Evolutionary conservation across 2,888 invertebrate genomes (phyloP).

Genomic region (Ichneumoninae sp.): DNA sequence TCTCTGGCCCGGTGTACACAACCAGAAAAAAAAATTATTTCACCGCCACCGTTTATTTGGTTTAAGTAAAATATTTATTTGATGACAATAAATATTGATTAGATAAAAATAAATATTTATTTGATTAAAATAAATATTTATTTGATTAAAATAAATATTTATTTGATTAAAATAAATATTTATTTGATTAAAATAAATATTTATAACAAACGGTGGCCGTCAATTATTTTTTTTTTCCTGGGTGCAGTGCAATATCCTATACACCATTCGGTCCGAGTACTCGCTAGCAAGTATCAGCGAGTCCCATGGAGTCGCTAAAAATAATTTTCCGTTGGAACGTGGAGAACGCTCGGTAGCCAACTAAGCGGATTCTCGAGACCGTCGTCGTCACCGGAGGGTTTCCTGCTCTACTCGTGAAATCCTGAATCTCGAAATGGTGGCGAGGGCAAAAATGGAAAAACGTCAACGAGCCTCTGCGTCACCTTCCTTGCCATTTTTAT

Average conservation of each 20-base stretch:
- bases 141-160: no score
- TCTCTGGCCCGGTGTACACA: background rate
- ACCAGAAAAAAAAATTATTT: no score
- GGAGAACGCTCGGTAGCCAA: slow-evolving; percentile 10
- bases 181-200: no score
- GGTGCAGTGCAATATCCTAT: background rate
- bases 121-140: no score
- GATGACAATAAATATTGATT: no score
- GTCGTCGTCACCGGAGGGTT: background rate
- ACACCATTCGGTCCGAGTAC: slow-evolving; percentile 16
- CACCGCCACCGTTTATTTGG: no score
- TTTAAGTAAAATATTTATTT: no score
- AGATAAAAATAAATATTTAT: no score
- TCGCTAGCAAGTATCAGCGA: background rate
- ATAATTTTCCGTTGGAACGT: slow-evolving; percentile 47
- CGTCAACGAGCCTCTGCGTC: background rate
- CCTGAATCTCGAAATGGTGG: slow-evolving; percentile 20
- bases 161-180: no score
- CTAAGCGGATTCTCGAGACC: slow-evolving; percentile 34
- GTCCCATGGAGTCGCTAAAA: slow-evolving; percentile 48
- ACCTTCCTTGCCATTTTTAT: background rate
- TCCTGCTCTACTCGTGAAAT: slow-evolving; percentile 22
- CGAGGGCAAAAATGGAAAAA: slow-evolving; percentile 8
- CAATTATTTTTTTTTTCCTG: no score
- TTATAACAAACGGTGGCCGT: no score